Percentiles rank a stretch among this genome's conserved stretches.
Conservation (phyloP, 2,797 vertebrate species). For the Sebastes iracundus region DNA sequence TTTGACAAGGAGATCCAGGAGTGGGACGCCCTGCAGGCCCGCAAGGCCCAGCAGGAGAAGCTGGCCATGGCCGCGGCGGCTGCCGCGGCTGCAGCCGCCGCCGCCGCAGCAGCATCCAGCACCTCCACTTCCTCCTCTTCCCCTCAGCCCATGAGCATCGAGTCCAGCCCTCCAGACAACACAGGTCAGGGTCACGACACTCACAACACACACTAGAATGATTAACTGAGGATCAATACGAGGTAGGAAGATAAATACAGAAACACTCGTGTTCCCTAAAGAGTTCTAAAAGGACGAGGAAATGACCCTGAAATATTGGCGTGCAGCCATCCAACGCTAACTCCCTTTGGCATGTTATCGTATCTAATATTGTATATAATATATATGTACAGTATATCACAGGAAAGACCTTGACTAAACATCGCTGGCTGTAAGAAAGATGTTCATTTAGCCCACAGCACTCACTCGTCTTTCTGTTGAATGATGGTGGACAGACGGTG, state of each 20-base stretch:
- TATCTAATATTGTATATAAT: not conserved
- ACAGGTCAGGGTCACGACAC: conserved; percentile 68
- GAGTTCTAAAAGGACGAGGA: not conserved
- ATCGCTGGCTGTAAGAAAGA: not conserved
- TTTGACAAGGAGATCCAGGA: conserved; percentile 95
- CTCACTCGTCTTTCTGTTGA: not conserved
- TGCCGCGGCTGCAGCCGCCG: conserved; percentile 5
- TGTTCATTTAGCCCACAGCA: not conserved
- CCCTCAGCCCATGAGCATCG: conserved; percentile 81
- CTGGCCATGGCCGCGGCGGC: conserved; percentile 83
- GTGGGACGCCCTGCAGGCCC: conserved; percentile 90
- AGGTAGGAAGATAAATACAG: conserved; percentile 10
- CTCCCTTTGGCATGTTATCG: not conserved
- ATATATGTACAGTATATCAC: not conserved
- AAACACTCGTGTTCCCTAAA: not conserved
- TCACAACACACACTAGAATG: conserved; percentile 8
- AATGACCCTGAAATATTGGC: conserved; percentile 1
- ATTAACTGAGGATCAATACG: conserved; percentile 34
- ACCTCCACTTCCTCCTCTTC: conserved; percentile 69
- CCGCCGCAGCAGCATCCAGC: conserved; percentile 56
- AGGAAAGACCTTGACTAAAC: not conserved
- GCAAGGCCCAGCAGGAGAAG: conserved; percentile 93
- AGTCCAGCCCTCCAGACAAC: conserved; percentile 77
- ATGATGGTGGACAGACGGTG: not conserved
- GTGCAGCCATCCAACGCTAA: not conserved